phyloP scores from a whole-genome alignment of 2,113 vertebrate species.

The Gavia stellata region DNA sequence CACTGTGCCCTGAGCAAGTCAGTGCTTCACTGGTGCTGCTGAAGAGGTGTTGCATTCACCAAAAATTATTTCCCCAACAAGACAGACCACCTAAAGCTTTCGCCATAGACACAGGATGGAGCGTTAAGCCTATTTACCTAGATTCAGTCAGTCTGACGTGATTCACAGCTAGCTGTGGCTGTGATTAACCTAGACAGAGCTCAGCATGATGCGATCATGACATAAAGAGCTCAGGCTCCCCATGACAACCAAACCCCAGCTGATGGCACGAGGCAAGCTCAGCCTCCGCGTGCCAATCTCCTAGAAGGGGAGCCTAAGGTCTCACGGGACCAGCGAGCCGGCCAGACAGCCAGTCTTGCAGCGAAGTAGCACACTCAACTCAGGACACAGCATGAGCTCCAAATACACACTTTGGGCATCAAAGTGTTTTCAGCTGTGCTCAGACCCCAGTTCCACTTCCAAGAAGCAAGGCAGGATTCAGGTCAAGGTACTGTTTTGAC shows the following conservation, averaged over 20 bases:
- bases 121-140: constrained; percentile 30
- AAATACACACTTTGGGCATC: background rate
- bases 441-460: background rate
- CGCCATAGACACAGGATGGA: background rate
- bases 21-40: background rate
- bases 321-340: background rate
- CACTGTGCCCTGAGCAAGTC: background rate
- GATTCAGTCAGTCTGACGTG: background rate
- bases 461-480: background rate
- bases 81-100: background rate
- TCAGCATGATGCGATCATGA: background rate
- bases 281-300: background rate
- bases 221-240: constrained; percentile 31
- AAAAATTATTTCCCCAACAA: background rate
- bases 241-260: constrained; percentile 16
- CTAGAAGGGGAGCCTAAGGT: background rate
- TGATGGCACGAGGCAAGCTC: background rate
- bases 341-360: background rate
- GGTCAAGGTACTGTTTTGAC: background rate
- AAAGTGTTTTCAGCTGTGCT: background rate
- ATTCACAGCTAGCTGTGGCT: background rate
- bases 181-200: constrained; percentile 36
- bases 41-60: background rate
- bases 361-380: background rate
- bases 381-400: background rate